A percentile compares a stretch with the other conserved stretches of the same genome.
Conservation (phyloP, 2,888 invertebrate genomes). For the Drosophila acutilabella region DNA sequence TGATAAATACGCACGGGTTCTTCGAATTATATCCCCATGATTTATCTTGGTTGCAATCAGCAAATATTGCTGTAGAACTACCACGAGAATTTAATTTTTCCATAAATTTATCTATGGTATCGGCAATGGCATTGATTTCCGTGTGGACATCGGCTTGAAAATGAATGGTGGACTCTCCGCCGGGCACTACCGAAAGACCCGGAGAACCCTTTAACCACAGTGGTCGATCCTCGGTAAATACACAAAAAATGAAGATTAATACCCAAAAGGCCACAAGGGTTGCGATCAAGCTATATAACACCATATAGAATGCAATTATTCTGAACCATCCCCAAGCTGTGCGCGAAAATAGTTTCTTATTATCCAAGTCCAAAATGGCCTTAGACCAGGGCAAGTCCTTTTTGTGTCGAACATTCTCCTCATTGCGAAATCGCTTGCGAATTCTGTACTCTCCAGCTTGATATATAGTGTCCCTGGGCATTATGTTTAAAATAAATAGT, state of each 20-base stretch:
- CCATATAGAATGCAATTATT: constrained; percentile 44
- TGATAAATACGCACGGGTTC: constrained; percentile 55
- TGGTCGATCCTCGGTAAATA: constrained; percentile 15
- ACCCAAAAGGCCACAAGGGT: not conserved
- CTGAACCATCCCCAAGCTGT: constrained; percentile 55
- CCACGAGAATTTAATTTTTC: not conserved
- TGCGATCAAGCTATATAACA: constrained; percentile 36
- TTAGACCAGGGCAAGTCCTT: constrained; percentile 66
- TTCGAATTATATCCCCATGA: constrained; percentile 52
- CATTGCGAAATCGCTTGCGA: constrained; percentile 58
- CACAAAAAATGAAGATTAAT: constrained; percentile 15
- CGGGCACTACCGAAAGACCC: constrained; percentile 53
- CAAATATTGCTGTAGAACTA: constrained; percentile 14
- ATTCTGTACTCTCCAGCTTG: constrained; percentile 54
- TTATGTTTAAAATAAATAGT: constrained; percentile 1
- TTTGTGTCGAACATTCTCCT: constrained; percentile 25
- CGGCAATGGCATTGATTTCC: constrained; percentile 32
- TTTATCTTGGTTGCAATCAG: constrained; percentile 50
- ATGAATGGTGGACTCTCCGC: not conserved
- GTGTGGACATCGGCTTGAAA: constrained; percentile 14
- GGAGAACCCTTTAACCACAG: constrained; percentile 40
- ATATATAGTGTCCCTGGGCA: constrained; percentile 48
- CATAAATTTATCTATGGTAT: constrained; percentile 45
- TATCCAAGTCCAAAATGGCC: constrained; percentile 53
- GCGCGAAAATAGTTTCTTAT: constrained; percentile 41